These are phyloP conservation scores for Pyrocephalus nanus DNA, from an alignment of 2,797 vertebrate species.

Conservation along the genomic window DNA sequence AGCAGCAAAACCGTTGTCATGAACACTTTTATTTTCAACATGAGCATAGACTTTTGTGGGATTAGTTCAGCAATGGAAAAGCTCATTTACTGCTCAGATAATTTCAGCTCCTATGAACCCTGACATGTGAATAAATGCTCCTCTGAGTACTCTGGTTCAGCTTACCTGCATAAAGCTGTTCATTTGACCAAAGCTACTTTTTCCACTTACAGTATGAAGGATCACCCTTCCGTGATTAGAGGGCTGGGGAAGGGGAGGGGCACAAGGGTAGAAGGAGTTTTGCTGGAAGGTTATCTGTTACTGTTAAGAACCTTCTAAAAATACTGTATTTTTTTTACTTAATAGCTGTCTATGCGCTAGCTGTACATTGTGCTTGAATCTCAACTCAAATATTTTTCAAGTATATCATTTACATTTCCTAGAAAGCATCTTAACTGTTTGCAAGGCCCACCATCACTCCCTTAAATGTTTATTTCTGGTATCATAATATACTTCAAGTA, in stretches of 20 bases:
- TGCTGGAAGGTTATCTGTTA: neutral
- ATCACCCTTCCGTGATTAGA: neutral
- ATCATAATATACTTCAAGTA: neutral
- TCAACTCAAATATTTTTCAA: neutral
- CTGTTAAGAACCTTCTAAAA: neutral
- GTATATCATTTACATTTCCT: neutral
- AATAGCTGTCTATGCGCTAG: neutral
- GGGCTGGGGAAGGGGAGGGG: neutral
- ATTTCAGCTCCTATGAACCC: constrained; percentile 33
- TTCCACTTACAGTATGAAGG: neutral
- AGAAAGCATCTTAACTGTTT: constrained; percentile 13
- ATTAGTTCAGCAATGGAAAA: neutral
- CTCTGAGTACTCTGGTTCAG: neutral
- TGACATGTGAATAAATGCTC: neutral
- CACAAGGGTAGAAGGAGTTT: neutral
- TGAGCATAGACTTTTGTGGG: neutral
- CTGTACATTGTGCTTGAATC: neutral
- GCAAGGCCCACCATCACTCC: neutral
- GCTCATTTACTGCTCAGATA: neutral
- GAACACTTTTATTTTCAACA: neutral
- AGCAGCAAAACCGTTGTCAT: neutral
- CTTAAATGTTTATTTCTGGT: neutral
- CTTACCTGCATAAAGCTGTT: neutral
- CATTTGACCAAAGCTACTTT: neutral
- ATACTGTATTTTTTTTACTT: neutral